phyloP scores from a whole-genome alignment of 2,797 vertebrate genomes.

The Platyrinchus mystaceus region DNA sequence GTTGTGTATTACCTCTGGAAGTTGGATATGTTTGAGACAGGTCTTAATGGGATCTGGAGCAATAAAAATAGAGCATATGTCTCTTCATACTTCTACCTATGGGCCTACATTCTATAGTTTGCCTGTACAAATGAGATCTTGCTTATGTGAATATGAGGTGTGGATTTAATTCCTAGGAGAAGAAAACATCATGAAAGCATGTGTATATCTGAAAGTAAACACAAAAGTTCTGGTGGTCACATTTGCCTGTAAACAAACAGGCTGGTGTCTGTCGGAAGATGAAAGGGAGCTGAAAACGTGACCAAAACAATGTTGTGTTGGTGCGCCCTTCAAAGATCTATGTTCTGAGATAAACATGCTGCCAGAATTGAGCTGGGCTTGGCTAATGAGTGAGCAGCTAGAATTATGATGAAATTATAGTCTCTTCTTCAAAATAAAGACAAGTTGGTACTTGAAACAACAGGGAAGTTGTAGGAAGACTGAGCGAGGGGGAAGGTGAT shows the following conservation, averaged over 20 bases:
- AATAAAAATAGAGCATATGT: not conserved
- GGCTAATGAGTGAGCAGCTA: not conserved
- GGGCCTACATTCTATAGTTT: not conserved
- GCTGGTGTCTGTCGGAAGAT: not conserved
- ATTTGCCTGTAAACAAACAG: not conserved
- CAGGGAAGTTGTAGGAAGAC: not conserved
- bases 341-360: not conserved
- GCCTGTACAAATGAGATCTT: not conserved
- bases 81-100: not conserved
- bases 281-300: not conserved
- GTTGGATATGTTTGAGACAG: not conserved
- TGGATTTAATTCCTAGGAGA: not conserved
- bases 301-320: not conserved
- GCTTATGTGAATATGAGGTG: not conserved
- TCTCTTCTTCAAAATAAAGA: not conserved
- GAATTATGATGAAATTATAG: not conserved
- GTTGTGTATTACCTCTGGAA: not conserved
- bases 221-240: not conserved
- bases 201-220: not conserved
- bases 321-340: rapidly evolving
- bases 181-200: not conserved
- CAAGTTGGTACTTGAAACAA: not conserved
- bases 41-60: not conserved
- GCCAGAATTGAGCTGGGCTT: not conserved
- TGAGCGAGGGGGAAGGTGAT: not conserved